Conservation (phyloP, 1,140 invertebrate genomes). For the Diorhabda elongata region DNA sequence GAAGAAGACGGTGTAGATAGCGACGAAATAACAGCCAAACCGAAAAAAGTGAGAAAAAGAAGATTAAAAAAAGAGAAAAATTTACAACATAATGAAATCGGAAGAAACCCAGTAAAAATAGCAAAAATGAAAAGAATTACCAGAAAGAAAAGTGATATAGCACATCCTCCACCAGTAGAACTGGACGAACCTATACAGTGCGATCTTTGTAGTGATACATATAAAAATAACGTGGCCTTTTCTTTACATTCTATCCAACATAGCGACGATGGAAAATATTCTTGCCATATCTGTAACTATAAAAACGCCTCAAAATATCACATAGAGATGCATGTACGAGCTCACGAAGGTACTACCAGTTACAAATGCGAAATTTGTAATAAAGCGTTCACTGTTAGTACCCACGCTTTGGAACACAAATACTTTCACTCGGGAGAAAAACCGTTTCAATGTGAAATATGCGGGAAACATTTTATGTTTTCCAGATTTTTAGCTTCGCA, state of each 20-base stretch:
- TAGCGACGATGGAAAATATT: slow-evolving; percentile 40
- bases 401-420: slow-evolving; percentile 47
- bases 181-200: slow-evolving; percentile 36
- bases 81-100: neutral
- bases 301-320: slow-evolving; percentile 47
- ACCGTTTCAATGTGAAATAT: slow-evolving; percentile 60
- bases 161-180: slow-evolving; percentile 53
- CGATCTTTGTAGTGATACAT: slow-evolving; percentile 38
- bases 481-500: slow-evolving; percentile 43
- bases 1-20: slow-evolving; percentile 15
- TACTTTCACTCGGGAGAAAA: slow-evolving; percentile 55
- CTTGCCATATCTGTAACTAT: slow-evolving; percentile 48
- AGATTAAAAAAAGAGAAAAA: slow-evolving; percentile 19
- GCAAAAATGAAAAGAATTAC: slow-evolving; percentile 3
- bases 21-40: slow-evolving; percentile 9
- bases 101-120: slow-evolving; percentile 8
- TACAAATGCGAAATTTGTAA: slow-evolving; percentile 51
- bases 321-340: slow-evolving; percentile 43
- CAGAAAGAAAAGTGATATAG: slow-evolving; percentile 29
- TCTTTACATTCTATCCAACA: slow-evolving; percentile 40
- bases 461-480: slow-evolving; percentile 52
- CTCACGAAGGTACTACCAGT: slow-evolving; percentile 47
- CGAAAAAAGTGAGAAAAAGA: slow-evolving; percentile 2
- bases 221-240: slow-evolving; percentile 36
- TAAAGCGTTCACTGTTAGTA: slow-evolving; percentile 50